Base-by-base conservation (phyloP, 2,888 invertebrate species). In the Carpatolechia fugitivella region DNA sequence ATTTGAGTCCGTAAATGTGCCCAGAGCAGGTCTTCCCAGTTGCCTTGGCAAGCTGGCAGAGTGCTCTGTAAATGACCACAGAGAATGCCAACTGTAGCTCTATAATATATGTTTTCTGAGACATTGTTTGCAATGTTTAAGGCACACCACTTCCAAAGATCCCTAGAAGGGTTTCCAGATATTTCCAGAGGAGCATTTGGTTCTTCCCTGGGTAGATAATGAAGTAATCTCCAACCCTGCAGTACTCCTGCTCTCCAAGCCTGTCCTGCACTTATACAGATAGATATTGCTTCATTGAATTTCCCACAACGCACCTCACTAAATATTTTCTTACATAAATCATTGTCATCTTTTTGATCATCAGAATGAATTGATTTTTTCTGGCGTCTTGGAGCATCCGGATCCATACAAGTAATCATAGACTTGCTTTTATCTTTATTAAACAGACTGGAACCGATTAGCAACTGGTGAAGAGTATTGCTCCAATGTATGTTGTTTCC, bases 21-120 rank as follows among this genome's bases (percentile, higher is more conserved):
- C 98, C 98, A 99, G 24, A 98, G 85, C 59, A 95, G 88, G 79
- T 99, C 98, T 70, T 96, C 94, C 98, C 98, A 99, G 24, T 93
- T 93, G n/a, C 91, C 89, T 65, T 92, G 86, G 59, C 96, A 95
- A 10, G 95, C 93, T 0, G 94, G 91, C 36, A 98, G 80, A n/a
- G 98, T 78, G 5, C 95, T 93, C 30, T 93, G 89, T 38, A 98
- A 82, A 76, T 97, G 94, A 0, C 98, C 98, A 82, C 97, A 96
- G 48, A 97, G 92, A 49, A 94, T 92, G 1, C 94, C 97, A 57
- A 95, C 91, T 13, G 96, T 92, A 3, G 96, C 96, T 66, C 84
- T 78, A 56, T 90, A 90, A 60, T 92, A 85, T 7, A 90, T 82
- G 60, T 92, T 92, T 64, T 92, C 92, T 56, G 92, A 79, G 29